Evolutionary conservation across 53 echinoderm and acorn worm genomes (phyloP).

Genomic region (Actinopyga echinites): DNA sequence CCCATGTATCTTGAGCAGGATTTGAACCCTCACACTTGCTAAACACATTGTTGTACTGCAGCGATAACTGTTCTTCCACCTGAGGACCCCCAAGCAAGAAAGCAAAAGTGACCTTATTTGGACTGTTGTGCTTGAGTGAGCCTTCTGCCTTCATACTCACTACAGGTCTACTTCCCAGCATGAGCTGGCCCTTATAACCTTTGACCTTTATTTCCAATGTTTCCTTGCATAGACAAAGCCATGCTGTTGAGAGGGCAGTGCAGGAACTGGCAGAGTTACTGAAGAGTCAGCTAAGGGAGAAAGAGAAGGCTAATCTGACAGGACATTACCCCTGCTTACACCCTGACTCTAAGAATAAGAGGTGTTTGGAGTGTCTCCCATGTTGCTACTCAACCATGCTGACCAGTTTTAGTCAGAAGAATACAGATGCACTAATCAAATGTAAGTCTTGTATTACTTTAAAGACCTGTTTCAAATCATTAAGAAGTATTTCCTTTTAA

Average conservation of each 20-base stretch:
- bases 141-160: too few species aligned
- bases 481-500: too few species aligned
- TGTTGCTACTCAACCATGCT: slow-evolving; percentile 96
- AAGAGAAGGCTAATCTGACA: slow-evolving; percentile 71
- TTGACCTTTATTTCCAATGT: neutral
- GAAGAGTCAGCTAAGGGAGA: slow-evolving; percentile 73
- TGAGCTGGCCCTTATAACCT: neutral
- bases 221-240: slow-evolving; percentile 75
- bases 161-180: too few species aligned
- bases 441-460: slow-evolving; percentile 60
- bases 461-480: too few species aligned
- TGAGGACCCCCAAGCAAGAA: too few species aligned
- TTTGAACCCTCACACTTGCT: too few species aligned
- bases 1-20: too few species aligned
- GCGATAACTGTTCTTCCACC: too few species aligned
- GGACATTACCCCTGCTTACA: slow-evolving; percentile 93
- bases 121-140: too few species aligned
- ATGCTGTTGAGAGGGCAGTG: slow-evolving; percentile 91
- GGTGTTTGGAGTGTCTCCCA: slow-evolving; percentile 95
- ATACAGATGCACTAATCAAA: slow-evolving; percentile 97
- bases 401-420: slow-evolving; percentile 92
- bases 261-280: slow-evolving; percentile 88
- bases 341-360: slow-evolving; percentile 96
- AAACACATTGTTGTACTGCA: too few species aligned
- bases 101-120: too few species aligned